Conservation (phyloP, 1,140 invertebrate species). For the Spodoptera frugiperda region DNA sequence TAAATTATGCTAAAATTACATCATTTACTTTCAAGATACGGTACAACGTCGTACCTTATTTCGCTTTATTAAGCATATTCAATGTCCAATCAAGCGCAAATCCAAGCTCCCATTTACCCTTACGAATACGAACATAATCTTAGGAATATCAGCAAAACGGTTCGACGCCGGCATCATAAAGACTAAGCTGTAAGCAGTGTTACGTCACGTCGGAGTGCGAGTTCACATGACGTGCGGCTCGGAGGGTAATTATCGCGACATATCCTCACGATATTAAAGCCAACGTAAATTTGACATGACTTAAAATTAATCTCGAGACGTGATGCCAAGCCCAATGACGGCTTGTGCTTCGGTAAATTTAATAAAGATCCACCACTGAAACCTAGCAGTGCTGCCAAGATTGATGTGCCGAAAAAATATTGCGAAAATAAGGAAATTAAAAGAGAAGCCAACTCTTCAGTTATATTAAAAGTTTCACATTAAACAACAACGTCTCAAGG, state of each 20-base stretch:
- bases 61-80: constrained; percentile 35
- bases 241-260: constrained; percentile 55
- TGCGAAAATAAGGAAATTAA: constrained; percentile 58
- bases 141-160: constrained; percentile 28
- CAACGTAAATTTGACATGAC: constrained; percentile 70
- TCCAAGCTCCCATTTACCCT: constrained; percentile 8
- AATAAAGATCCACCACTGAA: constrained; percentile 70
- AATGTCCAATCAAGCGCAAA: constrained; percentile 30
- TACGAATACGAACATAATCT: constrained; percentile 28
- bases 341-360: constrained; percentile 63
- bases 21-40: neutral
- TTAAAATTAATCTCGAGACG: constrained; percentile 73
- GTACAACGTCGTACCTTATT: constrained; percentile 5
- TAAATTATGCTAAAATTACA: neutral
- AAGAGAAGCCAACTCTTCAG: constrained; percentile 60
- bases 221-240: constrained; percentile 27
- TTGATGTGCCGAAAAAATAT: constrained; percentile 69
- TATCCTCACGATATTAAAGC: constrained; percentile 63
- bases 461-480: constrained; percentile 50
- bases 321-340: constrained; percentile 58
- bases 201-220: constrained; percentile 22
- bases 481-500: constrained; percentile 49
- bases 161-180: constrained; percentile 28
- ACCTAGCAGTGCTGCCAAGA: constrained; percentile 59
- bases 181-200: constrained; percentile 38